These are phyloP conservation scores for Rhorus exstirpatorius DNA, from an alignment of 2,888 invertebrate genomes.

Conservation along the genomic window DNA sequence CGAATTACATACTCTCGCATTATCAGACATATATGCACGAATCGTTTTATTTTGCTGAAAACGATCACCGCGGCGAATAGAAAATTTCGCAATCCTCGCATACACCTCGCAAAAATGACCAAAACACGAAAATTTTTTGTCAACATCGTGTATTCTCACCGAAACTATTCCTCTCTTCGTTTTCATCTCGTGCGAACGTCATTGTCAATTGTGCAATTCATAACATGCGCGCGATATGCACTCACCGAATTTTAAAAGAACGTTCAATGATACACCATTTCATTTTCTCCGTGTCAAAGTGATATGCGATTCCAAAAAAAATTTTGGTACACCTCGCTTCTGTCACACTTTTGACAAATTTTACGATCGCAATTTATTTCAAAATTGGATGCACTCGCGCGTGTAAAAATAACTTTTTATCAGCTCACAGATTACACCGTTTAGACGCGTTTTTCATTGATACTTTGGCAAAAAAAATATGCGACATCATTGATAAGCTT, in stretches of 20 bases:
- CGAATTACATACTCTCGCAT: constrained; percentile 46
- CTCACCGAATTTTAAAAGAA: constrained; percentile 59
- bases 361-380: neutral
- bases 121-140: constrained; percentile 1
- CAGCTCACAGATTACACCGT: too few species aligned
- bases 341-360: neutral
- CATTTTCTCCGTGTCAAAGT: constrained; percentile 47
- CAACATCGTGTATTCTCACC: constrained; percentile 1
- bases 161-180: neutral
- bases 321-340: neutral
- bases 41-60: constrained; percentile 21
- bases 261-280: constrained; percentile 60
- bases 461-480: too few species aligned
- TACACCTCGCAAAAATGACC: constrained; percentile 36
- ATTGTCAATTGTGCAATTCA: neutral
- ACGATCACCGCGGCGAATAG: constrained; percentile 7
- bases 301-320: neutral
- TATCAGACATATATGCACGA: neutral
- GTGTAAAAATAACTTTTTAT: too few species aligned
- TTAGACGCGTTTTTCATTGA: too few species aligned
- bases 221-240: neutral
- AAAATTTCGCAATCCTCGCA: constrained; percentile 51
- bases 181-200: neutral
- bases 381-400: neutral
- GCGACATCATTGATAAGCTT: too few species aligned